Evolutionary conservation across 2,113 vertebrate genomes (phyloP), one percentile per base, ranked within the genome.

Genomic region (Melanotaenia duboulayi): DNA sequence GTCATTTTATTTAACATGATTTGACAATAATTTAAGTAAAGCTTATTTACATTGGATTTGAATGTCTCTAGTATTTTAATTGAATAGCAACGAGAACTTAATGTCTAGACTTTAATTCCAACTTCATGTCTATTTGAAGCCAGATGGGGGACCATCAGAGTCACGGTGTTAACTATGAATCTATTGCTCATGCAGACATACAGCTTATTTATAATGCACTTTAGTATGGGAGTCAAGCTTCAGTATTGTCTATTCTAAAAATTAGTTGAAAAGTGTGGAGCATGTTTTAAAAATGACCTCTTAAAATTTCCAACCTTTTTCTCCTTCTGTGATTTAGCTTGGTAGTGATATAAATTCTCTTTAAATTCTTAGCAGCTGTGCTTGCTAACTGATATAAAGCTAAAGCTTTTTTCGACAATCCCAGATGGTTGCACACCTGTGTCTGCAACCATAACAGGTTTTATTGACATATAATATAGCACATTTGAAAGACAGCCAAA

Each of bases 351-450:
- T 22, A 11, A n/a, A 61, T 44, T 50, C 28, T 12, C 24, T 39
- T 63, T 54, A 76, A 48, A 82, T 67, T 81, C 68, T 17, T 54
- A 61, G 71, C 64, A 57, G 56, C 66, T 64, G n/a, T 40, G 49
- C 51, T 76, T 73, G 14, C 59, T 44, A 57, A 55, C 51, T 54
- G 52, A 84, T 54, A 51, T 71, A 58, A 76, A 58, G 58, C 44
- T 78, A 74, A 84, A 76, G 74, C n/a, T 7, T 67, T 78, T 78
- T 65, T 57, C 49, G 78, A 84, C 65, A 48, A 78, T 78, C 72
- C 60, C 88, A 87, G 76, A 78, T 90, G 83, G 83, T 76, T 74
- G 44, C 68, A 76, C 86, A 88, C 61, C 83, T 86, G 85, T 25
- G 64, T 61, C 56, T 50, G 60, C 25, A 42, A 59, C 37, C 50